Evolutionary conservation across 2,113 vertebrate genomes (phyloP).

Genomic region (Pitta sordida): DNA sequence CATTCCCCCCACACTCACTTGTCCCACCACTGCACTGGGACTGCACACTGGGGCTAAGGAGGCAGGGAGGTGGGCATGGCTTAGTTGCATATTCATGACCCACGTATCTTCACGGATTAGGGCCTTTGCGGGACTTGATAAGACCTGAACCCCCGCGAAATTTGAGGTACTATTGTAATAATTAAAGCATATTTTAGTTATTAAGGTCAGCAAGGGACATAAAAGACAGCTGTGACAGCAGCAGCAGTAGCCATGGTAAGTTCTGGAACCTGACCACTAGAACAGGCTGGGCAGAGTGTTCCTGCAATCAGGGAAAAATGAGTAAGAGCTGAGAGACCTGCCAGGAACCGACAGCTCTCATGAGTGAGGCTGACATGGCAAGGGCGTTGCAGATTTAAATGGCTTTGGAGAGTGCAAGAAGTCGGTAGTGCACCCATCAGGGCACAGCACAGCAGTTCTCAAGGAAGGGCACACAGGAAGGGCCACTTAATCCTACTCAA

Average conservation of each 20-base stretch:
- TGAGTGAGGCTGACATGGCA: not conserved
- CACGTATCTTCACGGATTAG: too few species aligned
- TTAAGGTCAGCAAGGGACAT: not conserved
- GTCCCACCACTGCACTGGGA: too few species aligned
- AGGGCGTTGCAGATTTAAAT: not conserved
- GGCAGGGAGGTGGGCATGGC: too few species aligned
- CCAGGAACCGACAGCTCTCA: not conserved
- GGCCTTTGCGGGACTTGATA: too few species aligned
- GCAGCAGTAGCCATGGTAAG: accelerated
- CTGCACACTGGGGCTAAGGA: too few species aligned
- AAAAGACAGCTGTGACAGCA: not conserved
- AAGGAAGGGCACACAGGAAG: not conserved
- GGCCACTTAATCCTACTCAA: not conserved
- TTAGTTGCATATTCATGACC: too few species aligned
- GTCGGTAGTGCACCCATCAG: not conserved
- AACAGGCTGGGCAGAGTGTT: not conserved
- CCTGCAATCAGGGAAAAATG: not conserved
- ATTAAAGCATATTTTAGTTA: not conserved
- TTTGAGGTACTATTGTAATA: too few species aligned
- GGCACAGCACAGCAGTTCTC: not conserved
- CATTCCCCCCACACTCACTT: too few species aligned
- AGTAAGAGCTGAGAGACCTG: not conserved
- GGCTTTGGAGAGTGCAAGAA: accelerated
- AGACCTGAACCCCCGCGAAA: too few species aligned
- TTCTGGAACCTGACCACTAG: not conserved